A percentile compares a stretch with the other conserved stretches of the same genome.
Conservation (phyloP, 2,113 vertebrate genomes). For the Cnemophilus loriae region DNA sequence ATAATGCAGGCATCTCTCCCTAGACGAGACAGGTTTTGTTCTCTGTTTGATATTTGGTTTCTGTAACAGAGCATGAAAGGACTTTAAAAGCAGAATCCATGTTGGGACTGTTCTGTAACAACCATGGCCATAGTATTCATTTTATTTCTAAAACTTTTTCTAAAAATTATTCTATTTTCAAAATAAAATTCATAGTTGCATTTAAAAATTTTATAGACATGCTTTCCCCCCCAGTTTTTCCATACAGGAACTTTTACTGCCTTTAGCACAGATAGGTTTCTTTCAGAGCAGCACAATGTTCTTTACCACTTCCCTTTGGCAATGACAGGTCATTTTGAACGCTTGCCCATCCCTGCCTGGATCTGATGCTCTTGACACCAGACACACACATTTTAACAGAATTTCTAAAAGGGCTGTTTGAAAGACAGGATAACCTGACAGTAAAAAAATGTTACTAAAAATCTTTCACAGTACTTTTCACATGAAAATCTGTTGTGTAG, state of each 20-base stretch:
- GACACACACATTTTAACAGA: slow-evolving; percentile 13
- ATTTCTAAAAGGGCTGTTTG: background rate
- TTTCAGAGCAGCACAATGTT: background rate
- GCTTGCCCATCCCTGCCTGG: slow-evolving; percentile 9
- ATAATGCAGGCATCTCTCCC: background rate
- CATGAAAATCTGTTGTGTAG: background rate
- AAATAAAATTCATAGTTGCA: background rate
- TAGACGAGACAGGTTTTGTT: background rate
- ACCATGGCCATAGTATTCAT: accelerated
- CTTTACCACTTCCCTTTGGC: background rate
- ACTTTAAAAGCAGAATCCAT: background rate
- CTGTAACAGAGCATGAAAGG: background rate
- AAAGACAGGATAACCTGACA: slow-evolving; percentile 28
- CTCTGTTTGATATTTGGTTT: background rate
- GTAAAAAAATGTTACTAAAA: slow-evolving; percentile 31
- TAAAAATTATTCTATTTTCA: background rate
- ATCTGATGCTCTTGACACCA: slow-evolving; percentile 25
- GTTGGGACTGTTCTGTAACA: background rate
- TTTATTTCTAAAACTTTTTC: background rate
- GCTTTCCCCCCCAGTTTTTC: background rate
- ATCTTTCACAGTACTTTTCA: background rate
- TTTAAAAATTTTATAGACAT: background rate
- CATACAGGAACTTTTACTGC: background rate
- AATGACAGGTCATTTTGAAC: slow-evolving; percentile 36
- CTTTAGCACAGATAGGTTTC: background rate